Evolutionary conservation across 2,888 invertebrate species (phyloP).

Genomic region (Tenthredo livida): DNA sequence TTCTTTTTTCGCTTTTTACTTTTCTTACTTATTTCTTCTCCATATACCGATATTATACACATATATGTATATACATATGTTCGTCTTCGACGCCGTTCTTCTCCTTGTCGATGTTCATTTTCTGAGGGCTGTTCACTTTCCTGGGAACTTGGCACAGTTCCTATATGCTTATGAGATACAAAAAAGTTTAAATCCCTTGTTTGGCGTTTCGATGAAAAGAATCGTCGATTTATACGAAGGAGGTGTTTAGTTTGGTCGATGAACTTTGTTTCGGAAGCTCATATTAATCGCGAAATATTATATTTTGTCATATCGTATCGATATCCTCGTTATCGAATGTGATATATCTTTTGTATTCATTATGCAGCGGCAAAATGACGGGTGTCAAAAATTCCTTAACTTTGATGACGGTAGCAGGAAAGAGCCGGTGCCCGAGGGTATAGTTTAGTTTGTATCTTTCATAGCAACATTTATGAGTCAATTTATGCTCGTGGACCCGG

Average conservation of each 20-base stretch:
- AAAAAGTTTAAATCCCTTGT: background rate
- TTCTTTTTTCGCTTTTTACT: background rate
- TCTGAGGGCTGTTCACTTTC: background rate
- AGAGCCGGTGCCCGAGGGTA: constrained; percentile 12
- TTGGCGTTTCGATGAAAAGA: background rate
- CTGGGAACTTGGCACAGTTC: constrained; percentile 11
- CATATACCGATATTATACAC: background rate
- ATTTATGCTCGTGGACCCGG: constrained; percentile 63
- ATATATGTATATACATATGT: background rate
- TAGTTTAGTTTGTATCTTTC: constrained; percentile 46
- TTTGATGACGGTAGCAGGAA: constrained; percentile 19
- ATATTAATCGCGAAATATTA: no score
- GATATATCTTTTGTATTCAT: background rate
- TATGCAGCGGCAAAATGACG: background rate
- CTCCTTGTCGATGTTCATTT: background rate
- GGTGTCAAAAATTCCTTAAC: constrained; percentile 5
- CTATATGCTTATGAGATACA: background rate
- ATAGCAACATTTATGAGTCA: constrained; percentile 55
- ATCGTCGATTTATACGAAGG: background rate
- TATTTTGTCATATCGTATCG: background rate
- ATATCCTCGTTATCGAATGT: background rate
- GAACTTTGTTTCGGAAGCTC: background rate
- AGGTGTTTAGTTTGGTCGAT: background rate
- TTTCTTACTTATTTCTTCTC: background rate
- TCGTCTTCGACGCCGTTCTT: background rate